A percentile compares a stretch with the other conserved stretches of the same genome.
These are phyloP conservation scores for Betta splendens DNA, from an alignment of 2,797 vertebrate genomes.

Conservation along the genomic window DNA sequence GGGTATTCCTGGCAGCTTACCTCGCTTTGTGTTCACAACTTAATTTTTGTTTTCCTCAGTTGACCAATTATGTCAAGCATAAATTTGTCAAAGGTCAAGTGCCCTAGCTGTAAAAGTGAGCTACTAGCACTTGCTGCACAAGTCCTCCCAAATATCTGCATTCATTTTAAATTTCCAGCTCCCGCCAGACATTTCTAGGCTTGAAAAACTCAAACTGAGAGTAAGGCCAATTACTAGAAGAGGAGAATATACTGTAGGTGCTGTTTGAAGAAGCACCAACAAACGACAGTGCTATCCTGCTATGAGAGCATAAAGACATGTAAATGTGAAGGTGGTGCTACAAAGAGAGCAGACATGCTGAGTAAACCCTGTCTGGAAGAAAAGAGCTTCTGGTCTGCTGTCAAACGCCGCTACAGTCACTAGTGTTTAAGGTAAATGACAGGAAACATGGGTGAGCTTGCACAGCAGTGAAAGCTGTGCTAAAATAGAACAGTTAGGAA, in stretches of 20 bases:
- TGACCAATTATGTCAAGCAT: neutral
- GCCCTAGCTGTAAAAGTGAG: conserved; percentile 1
- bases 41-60: neutral
- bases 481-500: conserved; percentile 8
- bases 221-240: neutral
- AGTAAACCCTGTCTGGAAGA: neutral
- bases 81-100: neutral
- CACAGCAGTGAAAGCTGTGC: neutral
- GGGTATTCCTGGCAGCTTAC: no score
- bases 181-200: conserved; percentile 9
- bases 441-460: neutral
- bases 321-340: conserved; percentile 4
- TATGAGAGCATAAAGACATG: neutral
- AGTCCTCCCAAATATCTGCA: conserved; percentile 1
- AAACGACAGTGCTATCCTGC: neutral
- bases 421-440: conserved; percentile 15
- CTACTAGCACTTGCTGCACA: conserved; percentile 14
- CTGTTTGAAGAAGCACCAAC: neutral
- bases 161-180: neutral
- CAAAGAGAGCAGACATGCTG: conserved; percentile 6
- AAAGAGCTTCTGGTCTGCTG: conserved; percentile 10
- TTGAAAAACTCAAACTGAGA: conserved; percentile 2
- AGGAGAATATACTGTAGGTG: neutral
- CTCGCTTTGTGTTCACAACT: no score
- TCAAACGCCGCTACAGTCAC: conserved; percentile 8